Conservation (phyloP, 2,113 vertebrate species). For the Boleophthalmus pectinirostris region DNA sequence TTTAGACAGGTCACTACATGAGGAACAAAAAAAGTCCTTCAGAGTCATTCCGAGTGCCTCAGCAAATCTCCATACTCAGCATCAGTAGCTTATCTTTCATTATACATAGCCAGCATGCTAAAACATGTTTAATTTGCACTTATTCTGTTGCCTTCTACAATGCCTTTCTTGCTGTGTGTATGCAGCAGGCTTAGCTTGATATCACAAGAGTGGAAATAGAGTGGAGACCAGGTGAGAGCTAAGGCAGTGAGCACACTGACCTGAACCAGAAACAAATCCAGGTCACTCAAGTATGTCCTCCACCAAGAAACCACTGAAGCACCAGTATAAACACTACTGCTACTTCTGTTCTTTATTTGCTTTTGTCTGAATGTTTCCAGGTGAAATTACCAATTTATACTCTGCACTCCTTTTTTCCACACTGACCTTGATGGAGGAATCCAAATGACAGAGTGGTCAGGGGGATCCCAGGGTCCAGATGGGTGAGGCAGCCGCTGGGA, state of each 20-base stretch:
- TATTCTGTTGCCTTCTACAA: neutral
- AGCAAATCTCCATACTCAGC: neutral
- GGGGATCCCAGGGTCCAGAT: conserved; percentile 21
- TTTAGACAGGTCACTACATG: too few relatives aligned
- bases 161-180: neutral
- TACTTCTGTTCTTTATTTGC: neutral
- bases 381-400: neutral
- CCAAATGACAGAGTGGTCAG: neutral
- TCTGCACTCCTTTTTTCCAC: neutral
- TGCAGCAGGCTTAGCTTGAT: neutral
- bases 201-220: neutral
- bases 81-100: neutral
- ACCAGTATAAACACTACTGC: neutral
- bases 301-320: neutral
- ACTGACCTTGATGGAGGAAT: neutral
- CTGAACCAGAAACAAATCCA: conserved; percentile 1
- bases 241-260: conserved; percentile 1
- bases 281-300: conserved; percentile 4
- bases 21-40: too few relatives aligned
- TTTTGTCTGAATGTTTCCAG: neutral
- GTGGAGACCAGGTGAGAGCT: neutral
- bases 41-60: too few relatives aligned
- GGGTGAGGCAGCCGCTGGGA: conserved; percentile 27
- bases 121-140: neutral
- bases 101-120: neutral